Conservation (phyloP, 2,797 vertebrate genomes). For the Alfaro cultratus region DNA sequence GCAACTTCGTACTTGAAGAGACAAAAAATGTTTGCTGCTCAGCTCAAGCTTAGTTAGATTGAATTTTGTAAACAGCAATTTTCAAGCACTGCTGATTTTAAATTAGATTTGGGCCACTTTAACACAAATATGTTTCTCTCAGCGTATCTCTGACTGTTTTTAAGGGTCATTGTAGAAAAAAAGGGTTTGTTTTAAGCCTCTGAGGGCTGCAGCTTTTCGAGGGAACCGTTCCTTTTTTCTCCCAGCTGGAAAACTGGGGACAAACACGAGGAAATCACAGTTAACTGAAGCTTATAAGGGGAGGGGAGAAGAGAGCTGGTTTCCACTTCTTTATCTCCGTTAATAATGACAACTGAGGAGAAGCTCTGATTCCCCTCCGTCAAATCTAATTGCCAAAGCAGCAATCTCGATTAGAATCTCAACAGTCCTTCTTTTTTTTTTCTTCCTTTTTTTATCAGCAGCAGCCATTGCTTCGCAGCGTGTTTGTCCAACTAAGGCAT, state of each 20-base stretch:
- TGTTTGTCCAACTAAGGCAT: slow-evolving; percentile 65
- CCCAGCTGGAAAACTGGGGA: slow-evolving; percentile 26
- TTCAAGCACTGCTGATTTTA: not conserved
- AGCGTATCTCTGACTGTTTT: not conserved
- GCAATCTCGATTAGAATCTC: slow-evolving; percentile 74
- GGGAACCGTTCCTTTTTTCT: slow-evolving; percentile 5
- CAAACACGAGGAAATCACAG: slow-evolving; percentile 37
- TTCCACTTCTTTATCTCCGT: slow-evolving; percentile 17
- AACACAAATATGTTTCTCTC: not conserved
- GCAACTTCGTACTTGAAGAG: not conserved
- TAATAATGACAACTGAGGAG: slow-evolving; percentile 54
- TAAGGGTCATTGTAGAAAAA: not conserved
- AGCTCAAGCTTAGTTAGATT: not conserved
- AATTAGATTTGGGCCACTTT: not conserved
- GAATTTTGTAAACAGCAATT: slow-evolving; percentile 1
- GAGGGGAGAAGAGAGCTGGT: slow-evolving; percentile 43
- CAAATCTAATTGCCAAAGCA: slow-evolving; percentile 70
- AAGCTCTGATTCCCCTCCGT: slow-evolving; percentile 56
- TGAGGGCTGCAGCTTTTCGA: slow-evolving; percentile 32
- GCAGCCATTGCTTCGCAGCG: slow-evolving; percentile 28
- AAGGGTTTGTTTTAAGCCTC: not conserved
- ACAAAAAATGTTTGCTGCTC: not conserved
- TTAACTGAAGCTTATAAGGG: slow-evolving; percentile 53
- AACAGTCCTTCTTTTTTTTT: not conserved
- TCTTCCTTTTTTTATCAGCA: slow-evolving; percentile 47